Evolutionary conservation across 2,113 vertebrate genomes (phyloP).

Genomic region (Tricholaema leucomelas): DNA sequence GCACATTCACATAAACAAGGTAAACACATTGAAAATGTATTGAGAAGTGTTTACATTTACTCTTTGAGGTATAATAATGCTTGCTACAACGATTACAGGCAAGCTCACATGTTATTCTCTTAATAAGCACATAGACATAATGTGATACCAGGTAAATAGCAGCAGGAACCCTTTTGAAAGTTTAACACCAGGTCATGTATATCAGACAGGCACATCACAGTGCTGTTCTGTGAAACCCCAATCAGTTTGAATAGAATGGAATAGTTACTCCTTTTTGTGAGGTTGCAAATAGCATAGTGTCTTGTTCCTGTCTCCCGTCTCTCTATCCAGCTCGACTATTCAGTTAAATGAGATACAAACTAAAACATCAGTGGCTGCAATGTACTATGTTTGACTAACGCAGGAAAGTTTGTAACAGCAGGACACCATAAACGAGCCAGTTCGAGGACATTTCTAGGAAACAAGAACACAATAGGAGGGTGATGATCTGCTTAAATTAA

Average conservation of each 20-base stretch:
- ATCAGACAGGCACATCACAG: background rate
- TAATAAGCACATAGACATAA: slow-evolving; percentile 28
- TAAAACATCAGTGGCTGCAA: background rate
- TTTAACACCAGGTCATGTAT: background rate
- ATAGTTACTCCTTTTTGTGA: background rate
- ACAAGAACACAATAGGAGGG: background rate
- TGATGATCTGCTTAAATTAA: background rate
- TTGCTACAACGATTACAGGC: background rate
- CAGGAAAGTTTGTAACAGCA: background rate
- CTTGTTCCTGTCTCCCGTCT: background rate
- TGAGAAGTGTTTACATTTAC: slow-evolving; percentile 32
- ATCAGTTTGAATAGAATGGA: no score
- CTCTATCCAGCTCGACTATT: background rate
- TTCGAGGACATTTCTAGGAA: slow-evolving; percentile 41
- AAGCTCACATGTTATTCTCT: slow-evolving; percentile 12
- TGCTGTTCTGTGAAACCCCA: background rate
- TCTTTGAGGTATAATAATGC: slow-evolving; percentile 28
- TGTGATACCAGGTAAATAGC: slow-evolving; percentile 3
- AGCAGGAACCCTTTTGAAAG: background rate
- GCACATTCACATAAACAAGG: background rate
- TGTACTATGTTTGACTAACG: background rate
- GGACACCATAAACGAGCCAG: background rate
- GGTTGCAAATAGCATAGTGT: background rate
- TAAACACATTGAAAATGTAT: slow-evolving; percentile 5
- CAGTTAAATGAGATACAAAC: background rate